phyloP scores from a whole-genome alignment of 1,140 invertebrate species.

The Drosophila ambigua region DNA sequence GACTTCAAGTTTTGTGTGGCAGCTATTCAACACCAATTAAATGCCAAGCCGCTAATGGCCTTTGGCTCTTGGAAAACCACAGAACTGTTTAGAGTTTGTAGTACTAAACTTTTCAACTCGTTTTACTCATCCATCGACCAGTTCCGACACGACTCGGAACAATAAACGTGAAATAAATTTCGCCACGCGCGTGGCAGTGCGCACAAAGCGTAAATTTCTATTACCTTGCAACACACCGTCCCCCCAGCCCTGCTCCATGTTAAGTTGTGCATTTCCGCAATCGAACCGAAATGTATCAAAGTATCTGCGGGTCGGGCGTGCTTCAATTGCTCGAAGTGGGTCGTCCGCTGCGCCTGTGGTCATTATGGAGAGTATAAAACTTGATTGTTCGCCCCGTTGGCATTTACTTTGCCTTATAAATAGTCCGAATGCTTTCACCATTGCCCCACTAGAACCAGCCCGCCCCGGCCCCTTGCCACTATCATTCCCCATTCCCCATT shows the following conservation, averaged over 20 bases:
- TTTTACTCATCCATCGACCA: conserved; percentile 23
- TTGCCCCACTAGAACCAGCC: no score
- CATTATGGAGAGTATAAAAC: conserved; percentile 47
- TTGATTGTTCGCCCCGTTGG: conserved; percentile 41
- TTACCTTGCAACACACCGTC: background rate
- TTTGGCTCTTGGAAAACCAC: conserved; percentile 6
- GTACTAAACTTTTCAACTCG: conserved; percentile 5
- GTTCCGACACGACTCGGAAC: background rate
- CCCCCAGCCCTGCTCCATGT: background rate
- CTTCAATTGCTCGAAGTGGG: conserved; percentile 41
- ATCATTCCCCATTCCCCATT: no score
- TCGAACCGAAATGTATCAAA: background rate
- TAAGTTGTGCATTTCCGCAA: conserved; percentile 33
- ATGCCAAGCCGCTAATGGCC: conserved; percentile 28
- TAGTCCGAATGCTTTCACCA: conserved; percentile 12
- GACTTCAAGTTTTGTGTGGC: no score
- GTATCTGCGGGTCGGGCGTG: conserved; percentile 25
- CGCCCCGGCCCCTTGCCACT: no score
- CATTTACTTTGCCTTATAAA: conserved; percentile 45
- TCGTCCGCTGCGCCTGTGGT: conserved; percentile 26
- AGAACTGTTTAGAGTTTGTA: background rate
- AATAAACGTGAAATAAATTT: conserved; percentile 51
- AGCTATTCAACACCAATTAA: background rate
- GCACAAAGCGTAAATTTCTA: conserved; percentile 32
- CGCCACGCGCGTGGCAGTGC: conserved; percentile 17